phyloP scores from a whole-genome alignment of 2,113 vertebrate genomes.

The Cheilinus undulatus region DNA sequence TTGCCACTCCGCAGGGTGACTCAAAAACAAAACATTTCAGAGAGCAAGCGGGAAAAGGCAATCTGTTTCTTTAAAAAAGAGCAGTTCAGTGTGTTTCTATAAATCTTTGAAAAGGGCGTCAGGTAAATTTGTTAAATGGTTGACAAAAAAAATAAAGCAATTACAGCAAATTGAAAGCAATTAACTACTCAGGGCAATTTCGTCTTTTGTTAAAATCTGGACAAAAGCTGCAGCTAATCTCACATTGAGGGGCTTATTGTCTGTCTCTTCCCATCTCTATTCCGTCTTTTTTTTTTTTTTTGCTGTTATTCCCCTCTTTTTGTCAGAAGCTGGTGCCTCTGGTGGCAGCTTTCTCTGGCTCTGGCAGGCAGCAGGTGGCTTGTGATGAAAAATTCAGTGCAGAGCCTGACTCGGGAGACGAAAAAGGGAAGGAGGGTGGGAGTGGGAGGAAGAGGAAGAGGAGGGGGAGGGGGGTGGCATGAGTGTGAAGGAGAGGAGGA shows the following conservation, averaged over 20 bases:
- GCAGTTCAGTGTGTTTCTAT: background rate
- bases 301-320: constrained; percentile 26
- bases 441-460: background rate
- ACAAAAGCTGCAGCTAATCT: constrained; percentile 54
- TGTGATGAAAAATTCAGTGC: constrained; percentile 80
- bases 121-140: constrained; percentile 46
- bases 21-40: background rate
- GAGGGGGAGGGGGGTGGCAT: constrained; percentile 16
- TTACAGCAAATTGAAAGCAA: constrained; percentile 62
- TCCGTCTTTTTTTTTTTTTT: constrained; percentile 24
- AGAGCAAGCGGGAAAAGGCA: background rate
- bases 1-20: background rate
- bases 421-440: constrained; percentile 32
- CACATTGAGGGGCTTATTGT: constrained; percentile 43
- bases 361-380: constrained; percentile 78
- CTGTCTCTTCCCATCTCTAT: constrained; percentile 45
- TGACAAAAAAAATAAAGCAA: constrained; percentile 43
- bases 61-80: background rate
- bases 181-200: constrained; percentile 59
- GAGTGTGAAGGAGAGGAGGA: constrained; percentile 8
- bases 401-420: constrained; percentile 55
- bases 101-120: constrained; percentile 3
- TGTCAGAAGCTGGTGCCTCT: constrained; percentile 63
- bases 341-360: constrained; percentile 67
- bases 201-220: constrained; percentile 51